phyloP scores from a whole-genome alignment of 1,140 invertebrate species.

The Drosophila malerkotliana region DNA sequence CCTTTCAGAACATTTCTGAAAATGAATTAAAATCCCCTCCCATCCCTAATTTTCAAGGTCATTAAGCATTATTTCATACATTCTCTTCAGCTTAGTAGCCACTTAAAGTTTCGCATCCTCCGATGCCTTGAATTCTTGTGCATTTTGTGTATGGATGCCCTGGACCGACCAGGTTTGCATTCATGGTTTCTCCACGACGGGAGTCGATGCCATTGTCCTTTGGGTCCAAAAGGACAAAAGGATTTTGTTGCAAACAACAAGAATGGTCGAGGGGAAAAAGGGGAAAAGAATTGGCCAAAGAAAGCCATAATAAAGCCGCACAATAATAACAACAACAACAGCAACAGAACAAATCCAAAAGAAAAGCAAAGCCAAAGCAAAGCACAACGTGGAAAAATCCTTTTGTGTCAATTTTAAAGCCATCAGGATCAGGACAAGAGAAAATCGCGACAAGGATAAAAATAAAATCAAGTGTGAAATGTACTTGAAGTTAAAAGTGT shows the following conservation, averaged over 20 bases:
- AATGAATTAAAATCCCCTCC: neutral
- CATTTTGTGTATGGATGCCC: constrained; percentile 15
- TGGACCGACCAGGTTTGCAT: constrained; percentile 29
- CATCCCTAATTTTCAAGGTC: constrained; percentile 21
- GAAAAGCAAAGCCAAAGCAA: constrained; percentile 28
- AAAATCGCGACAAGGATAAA: neutral
- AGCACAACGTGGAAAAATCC: constrained; percentile 30
- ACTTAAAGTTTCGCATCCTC: constrained; percentile 22
- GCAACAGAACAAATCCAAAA: neutral
- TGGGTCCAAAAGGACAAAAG: constrained; percentile 26
- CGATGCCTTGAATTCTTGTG: constrained; percentile 21
- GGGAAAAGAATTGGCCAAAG: constrained; percentile 1
- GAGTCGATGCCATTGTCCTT: constrained; percentile 47
- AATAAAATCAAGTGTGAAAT: too few relatives aligned
- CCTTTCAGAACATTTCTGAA: too few relatives aligned
- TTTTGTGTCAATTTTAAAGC: constrained; percentile 41
- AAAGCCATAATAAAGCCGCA: constrained; percentile 44
- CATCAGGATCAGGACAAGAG: constrained; percentile 5
- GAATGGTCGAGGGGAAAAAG: neutral
- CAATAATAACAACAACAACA: constrained; percentile 16
- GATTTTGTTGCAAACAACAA: constrained; percentile 26
- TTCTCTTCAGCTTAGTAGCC: constrained; percentile 3
- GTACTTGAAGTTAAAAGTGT: neutral
- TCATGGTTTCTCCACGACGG: constrained; percentile 7
- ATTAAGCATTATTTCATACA: constrained; percentile 27